Base-by-base conservation (phyloP, 2,888 invertebrate genomes). In the Diogma glabrata region DNA sequence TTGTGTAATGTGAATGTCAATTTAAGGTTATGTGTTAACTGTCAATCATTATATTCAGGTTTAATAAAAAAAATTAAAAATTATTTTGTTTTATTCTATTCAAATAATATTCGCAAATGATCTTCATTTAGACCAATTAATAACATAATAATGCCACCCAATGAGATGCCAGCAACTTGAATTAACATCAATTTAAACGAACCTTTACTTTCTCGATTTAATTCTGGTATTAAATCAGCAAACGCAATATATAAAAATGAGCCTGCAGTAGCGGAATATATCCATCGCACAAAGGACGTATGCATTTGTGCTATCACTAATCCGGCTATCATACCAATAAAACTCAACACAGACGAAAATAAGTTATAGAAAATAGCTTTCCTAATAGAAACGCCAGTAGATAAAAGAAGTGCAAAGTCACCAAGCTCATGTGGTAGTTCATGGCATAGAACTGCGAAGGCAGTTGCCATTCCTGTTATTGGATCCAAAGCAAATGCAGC, bases 361-460 rank as follows among this genome's bases (percentile, higher is more conserved):
- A 82, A 69, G 65, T 87, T 87, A 67, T 84, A 82, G 60, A 81
- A 76, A 38, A 87, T 65, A 3, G 87, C 87, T 48, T 81, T 77
- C 54, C 73, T 76, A 49, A 84, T 76, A 38, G 77, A 76, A 75
- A 88, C 84, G 1, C 87, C 87, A 0, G 85, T 82, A 54, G 83
- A 78, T n/a, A 87, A 69, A 30, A 88, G 67, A 47, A 87, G 77
- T 1, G 87, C 87, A 65, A 87, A 87, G 66, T 87, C 87, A 3
- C 87, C 87, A 16, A 87, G 72, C 66, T 87, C 87, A 62, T 87
- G 87, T 0, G 87, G 87, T 38, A 88, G 70, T 63, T 87, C 87
- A 61, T 87, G 87, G 60, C 86, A 87, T 55, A 87, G 77, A 2
- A 87, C 85, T 10, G 87, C 87, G 23, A 87, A 73, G 3, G 86